Percentiles rank a stretch among this genome's conserved stretches.
These are phyloP conservation scores for Synergus umbraculus DNA, from an alignment of 2,888 invertebrate genomes.

Conservation along the genomic window DNA sequence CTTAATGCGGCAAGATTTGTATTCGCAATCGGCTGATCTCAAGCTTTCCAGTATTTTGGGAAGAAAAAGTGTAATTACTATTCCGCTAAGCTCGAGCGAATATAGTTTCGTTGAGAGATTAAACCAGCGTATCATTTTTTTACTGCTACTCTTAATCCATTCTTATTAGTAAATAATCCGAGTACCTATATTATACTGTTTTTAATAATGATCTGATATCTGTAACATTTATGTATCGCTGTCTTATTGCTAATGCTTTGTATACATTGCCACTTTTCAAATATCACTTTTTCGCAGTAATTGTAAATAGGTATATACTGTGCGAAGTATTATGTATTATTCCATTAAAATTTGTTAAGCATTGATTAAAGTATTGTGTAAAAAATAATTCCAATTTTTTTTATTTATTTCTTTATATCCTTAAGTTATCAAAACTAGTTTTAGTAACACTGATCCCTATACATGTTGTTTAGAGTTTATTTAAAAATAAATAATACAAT, in stretches of 20 bases:
- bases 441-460: too few species aligned
- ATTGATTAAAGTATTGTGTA: slow-evolving; percentile 72
- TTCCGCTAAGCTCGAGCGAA: slow-evolving; percentile 9
- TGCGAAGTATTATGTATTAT: slow-evolving; percentile 73
- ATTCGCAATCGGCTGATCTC: slow-evolving; percentile 62
- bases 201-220: slow-evolving; percentile 64
- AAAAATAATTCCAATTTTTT: slow-evolving; percentile 52
- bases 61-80: slow-evolving; percentile 11
- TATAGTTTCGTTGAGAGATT: slow-evolving; percentile 41
- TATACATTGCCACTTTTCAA: slow-evolving; percentile 65
- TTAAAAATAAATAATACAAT: too few species aligned
- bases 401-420: slow-evolving; percentile 7
- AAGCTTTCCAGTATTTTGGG: slow-evolving; percentile 43
- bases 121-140: slow-evolving; percentile 53
- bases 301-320: slow-evolving; percentile 64
- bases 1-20: slow-evolving; percentile 56
- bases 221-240: slow-evolving; percentile 57
- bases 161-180: slow-evolving; percentile 49
- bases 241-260: slow-evolving; percentile 64
- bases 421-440: neutral
- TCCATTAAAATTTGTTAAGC: slow-evolving; percentile 70
- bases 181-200: slow-evolving; percentile 54
- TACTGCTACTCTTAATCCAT: slow-evolving; percentile 52
- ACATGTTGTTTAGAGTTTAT: too few species aligned
- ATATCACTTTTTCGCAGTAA: slow-evolving; percentile 59